Evolutionary conservation across 2,113 vertebrate species (phyloP).

Genomic region (Hiodon alosoides): DNA sequence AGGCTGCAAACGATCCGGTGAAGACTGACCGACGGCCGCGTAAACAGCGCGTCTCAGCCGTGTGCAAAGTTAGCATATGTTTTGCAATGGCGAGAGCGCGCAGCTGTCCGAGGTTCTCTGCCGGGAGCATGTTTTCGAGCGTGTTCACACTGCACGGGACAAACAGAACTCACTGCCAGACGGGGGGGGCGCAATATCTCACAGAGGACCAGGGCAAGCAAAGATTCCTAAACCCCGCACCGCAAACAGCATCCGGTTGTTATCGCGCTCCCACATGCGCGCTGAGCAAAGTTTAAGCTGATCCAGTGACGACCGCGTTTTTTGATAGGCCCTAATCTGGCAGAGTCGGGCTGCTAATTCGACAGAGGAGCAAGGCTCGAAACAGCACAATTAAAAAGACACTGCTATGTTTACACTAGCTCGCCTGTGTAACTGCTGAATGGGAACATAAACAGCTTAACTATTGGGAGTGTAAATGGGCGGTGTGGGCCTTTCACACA

Average conservation of each 20-base stretch:
- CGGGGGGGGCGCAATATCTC: slow-evolving; percentile 17
- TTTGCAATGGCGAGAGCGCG: background rate
- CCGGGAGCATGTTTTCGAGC: slow-evolving; percentile 3
- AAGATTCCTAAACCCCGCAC: slow-evolving; percentile 38
- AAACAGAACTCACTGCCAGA: slow-evolving; percentile 29
- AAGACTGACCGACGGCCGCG: too few relatives aligned
- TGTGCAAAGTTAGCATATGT: too few relatives aligned
- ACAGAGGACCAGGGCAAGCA: slow-evolving; percentile 29
- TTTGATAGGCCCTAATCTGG: slow-evolving; percentile 57
- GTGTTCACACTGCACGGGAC: slow-evolving; percentile 15
- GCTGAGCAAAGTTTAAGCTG: slow-evolving; percentile 73
- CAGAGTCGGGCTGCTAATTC: slow-evolving; percentile 54
- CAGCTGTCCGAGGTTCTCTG: background rate
- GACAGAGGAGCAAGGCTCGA: slow-evolving; percentile 57
- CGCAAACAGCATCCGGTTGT: slow-evolving; percentile 55
- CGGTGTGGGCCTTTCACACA: slow-evolving; percentile 39
- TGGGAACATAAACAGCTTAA: slow-evolving; percentile 69
- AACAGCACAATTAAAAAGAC: slow-evolving; percentile 70
- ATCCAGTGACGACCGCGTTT: slow-evolving; percentile 59
- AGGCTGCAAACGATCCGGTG: too few relatives aligned
- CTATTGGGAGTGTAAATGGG: slow-evolving; percentile 57
- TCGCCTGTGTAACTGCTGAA: slow-evolving; percentile 66
- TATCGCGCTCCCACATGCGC: slow-evolving; percentile 61
- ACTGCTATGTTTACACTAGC: slow-evolving; percentile 67
- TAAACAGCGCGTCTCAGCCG: too few relatives aligned